Evolutionary conservation across 2,797 vertebrate genomes (phyloP), one percentile per base, ranked within the genome.

Genomic region (Tauraco hartlaubi): DNA sequence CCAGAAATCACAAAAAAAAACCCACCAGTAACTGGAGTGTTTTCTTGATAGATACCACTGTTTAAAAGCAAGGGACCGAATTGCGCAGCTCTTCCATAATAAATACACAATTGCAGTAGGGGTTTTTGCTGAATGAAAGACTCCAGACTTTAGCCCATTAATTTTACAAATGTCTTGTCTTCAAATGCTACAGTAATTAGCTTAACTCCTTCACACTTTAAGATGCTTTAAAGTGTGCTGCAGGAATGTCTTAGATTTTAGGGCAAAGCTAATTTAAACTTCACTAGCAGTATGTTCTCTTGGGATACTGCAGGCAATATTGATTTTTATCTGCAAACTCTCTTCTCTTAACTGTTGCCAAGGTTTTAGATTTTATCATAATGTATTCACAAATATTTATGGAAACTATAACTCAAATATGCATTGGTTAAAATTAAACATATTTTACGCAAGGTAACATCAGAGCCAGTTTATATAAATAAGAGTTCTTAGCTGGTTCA

Each of bases 221-320:
- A 93, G 88, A 93, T 85, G 83, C 93, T 96, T 96, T 96, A 95
- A 97, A 96, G 86, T 89, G 74, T 97, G 95, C 83, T 96, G 80
- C 85, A 97, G 96, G 92, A 97, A 96, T 89, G 88, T n/a, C 95
- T 96, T 89, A 93, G 96, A 95, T 97, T 97, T 95, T 92, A 96
- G 92, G 85, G 96, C 88, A 96, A 94, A 96, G 90, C 95, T 95
- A 97, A 97, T 97, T 97, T 97, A 96, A 96, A 97, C 95, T 96
- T 96, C 96, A 95, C 93, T 93, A 87, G 95, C 83, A 94, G 92
- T 75, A 72, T 64, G 88, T 85, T 97, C 96, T 94, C 96, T 86
- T 92, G 96, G 96, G 96, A 97, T 89, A 96, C 96, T 95, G 85
- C 95, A 96, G 96, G 96, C 96, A 97, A 93, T 96, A 94, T 96